phyloP scores from a whole-genome alignment of 2,113 vertebrate species.

The Arizona elegans region DNA sequence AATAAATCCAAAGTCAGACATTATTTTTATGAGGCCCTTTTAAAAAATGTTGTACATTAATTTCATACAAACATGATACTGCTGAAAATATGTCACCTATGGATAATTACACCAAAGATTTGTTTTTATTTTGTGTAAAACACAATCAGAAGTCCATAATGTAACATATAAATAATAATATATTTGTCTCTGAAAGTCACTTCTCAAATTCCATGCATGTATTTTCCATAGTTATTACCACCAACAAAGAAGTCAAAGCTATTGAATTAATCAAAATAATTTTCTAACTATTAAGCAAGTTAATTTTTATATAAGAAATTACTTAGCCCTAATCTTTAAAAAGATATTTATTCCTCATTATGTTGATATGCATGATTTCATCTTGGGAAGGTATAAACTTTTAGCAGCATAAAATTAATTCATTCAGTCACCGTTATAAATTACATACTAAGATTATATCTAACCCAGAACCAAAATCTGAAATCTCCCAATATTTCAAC shows the following conservation, averaged over 20 bases:
- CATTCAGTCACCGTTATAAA: not conserved
- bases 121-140: not conserved
- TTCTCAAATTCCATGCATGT: not conserved
- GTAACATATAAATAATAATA: not conserved
- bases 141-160: not conserved
- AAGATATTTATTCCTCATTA: not conserved
- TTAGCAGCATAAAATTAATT: not conserved
- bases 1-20: slow-evolving; percentile 22
- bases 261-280: not conserved
- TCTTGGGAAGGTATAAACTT: not conserved
- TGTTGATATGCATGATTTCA: not conserved
- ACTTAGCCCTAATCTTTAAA: not conserved
- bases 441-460: not conserved
- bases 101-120: fast-evolving
- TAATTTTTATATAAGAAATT: not conserved
- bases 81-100: not conserved
- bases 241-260: not conserved
- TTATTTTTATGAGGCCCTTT: not conserved
- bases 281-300: not conserved
- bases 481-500: not conserved
- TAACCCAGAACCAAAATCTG: not conserved
- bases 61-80: not conserved
- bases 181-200: not conserved
- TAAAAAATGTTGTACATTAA: not conserved
- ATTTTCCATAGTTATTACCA: not conserved